These are phyloP conservation scores for Bubo scandiacus DNA, from an alignment of 2,113 vertebrate species.

Conservation along the genomic window DNA sequence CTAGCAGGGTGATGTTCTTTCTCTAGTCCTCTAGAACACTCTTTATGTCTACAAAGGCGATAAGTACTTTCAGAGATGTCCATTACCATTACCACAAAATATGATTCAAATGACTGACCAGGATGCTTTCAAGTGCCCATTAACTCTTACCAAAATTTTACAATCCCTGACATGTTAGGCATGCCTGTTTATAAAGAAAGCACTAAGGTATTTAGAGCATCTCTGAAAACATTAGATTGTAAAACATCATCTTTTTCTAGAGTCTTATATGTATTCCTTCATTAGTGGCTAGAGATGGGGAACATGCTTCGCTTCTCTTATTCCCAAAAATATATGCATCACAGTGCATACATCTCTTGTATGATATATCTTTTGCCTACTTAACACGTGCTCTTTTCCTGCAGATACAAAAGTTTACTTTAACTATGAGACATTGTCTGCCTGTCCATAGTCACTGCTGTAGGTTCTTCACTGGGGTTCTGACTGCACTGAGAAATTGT, in stretches of 20 bases:
- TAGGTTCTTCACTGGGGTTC: neutral
- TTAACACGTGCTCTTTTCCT: neutral
- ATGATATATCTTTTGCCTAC: neutral
- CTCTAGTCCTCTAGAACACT: neutral
- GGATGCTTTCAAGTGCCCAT: neutral
- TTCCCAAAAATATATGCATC: neutral
- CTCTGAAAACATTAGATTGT: neutral
- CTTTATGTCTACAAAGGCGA: neutral
- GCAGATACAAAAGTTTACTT: neutral
- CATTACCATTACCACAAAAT: neutral
- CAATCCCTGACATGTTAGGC: neutral
- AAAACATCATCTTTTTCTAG: neutral
- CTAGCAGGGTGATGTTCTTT: neutral
- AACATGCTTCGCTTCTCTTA: neutral
- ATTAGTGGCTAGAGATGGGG: neutral
- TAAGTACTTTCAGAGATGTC: neutral
- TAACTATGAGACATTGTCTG: neutral
- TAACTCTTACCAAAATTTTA: neutral
- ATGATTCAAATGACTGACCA: neutral
- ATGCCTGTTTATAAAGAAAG: neutral
- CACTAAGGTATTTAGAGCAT: neutral
- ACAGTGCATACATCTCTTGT: neutral
- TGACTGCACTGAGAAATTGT: neutral
- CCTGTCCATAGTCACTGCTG: neutral
- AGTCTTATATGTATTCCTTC: neutral